A percentile compares a stretch with the other conserved stretches of the same genome.
Evolutionary conservation across 2,888 invertebrate species (phyloP).

Genomic region (Drosophila koepferae): DNA sequence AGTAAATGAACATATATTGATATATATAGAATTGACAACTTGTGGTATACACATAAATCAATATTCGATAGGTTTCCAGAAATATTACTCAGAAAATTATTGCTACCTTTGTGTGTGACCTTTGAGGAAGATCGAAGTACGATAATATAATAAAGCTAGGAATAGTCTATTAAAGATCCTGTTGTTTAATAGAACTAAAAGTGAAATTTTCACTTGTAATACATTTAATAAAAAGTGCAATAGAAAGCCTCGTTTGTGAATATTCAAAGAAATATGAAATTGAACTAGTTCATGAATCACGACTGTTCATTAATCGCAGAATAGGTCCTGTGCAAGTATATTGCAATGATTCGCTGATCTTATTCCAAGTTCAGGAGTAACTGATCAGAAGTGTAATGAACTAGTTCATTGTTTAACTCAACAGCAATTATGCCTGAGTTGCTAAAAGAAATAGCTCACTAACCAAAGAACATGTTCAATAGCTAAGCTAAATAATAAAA

Average conservation of each 20-base stretch:
- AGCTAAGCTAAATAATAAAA: too few species aligned
- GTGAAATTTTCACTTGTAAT: too few species aligned
- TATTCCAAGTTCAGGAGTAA: background rate
- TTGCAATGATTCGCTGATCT: background rate
- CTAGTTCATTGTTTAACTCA: background rate
- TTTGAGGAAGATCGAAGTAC: background rate
- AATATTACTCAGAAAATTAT: background rate
- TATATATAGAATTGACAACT: background rate
- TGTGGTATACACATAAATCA: too few species aligned
- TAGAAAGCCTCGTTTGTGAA: too few species aligned
- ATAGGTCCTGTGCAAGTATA: too few species aligned
- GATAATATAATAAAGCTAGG: background rate
- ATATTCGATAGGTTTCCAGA: background rate
- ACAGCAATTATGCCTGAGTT: background rate
- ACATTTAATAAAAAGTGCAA: too few species aligned
- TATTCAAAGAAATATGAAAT: too few species aligned
- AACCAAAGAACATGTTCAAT: background rate
- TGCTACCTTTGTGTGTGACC: background rate
- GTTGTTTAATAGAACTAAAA: too few species aligned
- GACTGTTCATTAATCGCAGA: too few species aligned
- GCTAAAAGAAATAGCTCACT: background rate
- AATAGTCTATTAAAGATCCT: background rate
- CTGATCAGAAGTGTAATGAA: background rate
- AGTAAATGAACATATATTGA: background rate
- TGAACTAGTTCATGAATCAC: background rate